Conservation (phyloP, 2,113 vertebrate species). For the Rhinopomastus cyanomelas region DNA sequence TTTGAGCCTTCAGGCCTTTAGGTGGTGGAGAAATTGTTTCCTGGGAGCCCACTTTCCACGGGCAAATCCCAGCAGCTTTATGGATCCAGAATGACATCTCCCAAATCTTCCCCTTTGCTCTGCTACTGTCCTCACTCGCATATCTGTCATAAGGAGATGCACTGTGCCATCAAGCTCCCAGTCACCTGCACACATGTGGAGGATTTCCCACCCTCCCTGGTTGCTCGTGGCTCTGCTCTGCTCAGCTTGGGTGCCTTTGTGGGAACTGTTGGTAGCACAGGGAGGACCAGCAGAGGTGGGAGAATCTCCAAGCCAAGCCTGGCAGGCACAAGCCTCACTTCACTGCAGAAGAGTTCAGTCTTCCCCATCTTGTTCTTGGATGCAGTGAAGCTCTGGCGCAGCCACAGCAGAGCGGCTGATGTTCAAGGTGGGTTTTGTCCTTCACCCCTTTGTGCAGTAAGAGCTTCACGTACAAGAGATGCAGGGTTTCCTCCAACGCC, state of each 20-base stretch:
- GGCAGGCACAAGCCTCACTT: neutral
- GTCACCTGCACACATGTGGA: neutral
- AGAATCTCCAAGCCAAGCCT: neutral
- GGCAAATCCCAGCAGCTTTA: fast-evolving
- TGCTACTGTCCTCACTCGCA: neutral
- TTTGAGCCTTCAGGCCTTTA: neutral
- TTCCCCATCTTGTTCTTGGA: neutral
- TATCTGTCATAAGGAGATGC: neutral
- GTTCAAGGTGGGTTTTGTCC: neutral
- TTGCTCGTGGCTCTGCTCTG: neutral
- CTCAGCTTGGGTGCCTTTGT: neutral
- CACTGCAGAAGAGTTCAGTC: fast-evolving
- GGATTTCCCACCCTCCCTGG: neutral
- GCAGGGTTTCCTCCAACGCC: neutral
- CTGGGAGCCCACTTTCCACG: fast-evolving
- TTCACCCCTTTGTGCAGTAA: neutral
- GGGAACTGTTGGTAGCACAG: neutral
- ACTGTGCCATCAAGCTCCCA: neutral
- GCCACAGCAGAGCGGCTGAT: neutral
- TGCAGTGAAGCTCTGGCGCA: neutral
- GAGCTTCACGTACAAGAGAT: neutral
- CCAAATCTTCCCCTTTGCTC: neutral
- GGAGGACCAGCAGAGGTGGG: neutral
- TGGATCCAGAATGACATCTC: neutral
- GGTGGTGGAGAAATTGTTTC: neutral